These are phyloP conservation scores for Dicrostonyx torquatus DNA, from an alignment of 2,797 vertebrate species.

Conservation along the genomic window DNA sequence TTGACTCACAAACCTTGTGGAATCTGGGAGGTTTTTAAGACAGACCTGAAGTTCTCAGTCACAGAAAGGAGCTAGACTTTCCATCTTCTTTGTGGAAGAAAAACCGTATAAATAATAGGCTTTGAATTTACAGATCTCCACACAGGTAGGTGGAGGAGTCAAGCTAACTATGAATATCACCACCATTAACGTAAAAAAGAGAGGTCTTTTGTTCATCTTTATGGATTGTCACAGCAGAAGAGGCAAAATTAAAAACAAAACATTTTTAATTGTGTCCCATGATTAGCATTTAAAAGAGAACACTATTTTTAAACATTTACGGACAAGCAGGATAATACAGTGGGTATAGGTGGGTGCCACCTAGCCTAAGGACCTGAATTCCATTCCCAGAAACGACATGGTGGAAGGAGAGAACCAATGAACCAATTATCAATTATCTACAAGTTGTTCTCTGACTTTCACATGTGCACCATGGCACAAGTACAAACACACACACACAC, in stretches of 20 bases:
- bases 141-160: background rate
- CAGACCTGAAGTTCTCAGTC: background rate
- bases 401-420: background rate
- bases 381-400: background rate
- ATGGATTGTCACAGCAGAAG: background rate
- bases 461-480: background rate
- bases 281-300: slow-evolving; percentile 7
- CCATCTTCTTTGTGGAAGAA: background rate
- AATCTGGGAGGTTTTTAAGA: background rate
- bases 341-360: background rate
- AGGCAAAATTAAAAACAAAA: slow-evolving; percentile 28
- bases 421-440: too few species aligned
- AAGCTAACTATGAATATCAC: slow-evolving; percentile 42
- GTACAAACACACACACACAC: background rate
- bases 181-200: slow-evolving; percentile 2
- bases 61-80: background rate
- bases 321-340: background rate
- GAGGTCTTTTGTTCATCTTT: slow-evolving; percentile 35
- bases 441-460: background rate
- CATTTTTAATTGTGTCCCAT: background rate
- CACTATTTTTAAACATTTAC: slow-evolving; percentile 30
- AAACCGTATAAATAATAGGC: background rate
- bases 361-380: background rate
- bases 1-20: background rate
- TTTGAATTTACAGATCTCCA: background rate